Base-by-base conservation (phyloP, 1,140 invertebrate genomes). In the Lutraria rhynchaena region DNA sequence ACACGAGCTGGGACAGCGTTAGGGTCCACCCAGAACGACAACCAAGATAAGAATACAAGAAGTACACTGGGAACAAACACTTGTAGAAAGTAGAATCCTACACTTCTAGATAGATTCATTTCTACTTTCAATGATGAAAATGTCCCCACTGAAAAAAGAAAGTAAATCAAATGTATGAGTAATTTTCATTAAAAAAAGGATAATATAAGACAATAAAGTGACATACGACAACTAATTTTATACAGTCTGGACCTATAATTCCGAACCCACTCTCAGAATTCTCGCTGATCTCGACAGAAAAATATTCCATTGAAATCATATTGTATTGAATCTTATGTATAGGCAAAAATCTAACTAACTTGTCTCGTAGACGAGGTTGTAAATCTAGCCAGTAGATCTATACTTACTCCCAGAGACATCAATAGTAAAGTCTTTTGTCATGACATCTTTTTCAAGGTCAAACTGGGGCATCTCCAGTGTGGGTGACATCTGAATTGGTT, bases 1-100 rank as follows among this genome's bases (percentile, higher is more conserved):
- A 94, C 94, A 80, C 95, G 90, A 9, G 94, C 94, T 4, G 94
- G 93, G 5, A 94, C 93, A 81, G 94, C 94, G 49, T 94, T 93
- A 29, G 94, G 93, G 82, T 95, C 94, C 58, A 95, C 93, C 97
- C 97, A 99, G 92, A 99, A 99, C 0, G 97, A 98, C 0, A 99
- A 97, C 97, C 97, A 99, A 0, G 97, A 98, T 0, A 99, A 93
- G 0, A 98, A 96, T 0, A 99, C 98, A 77, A 98, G 97, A 53
- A 99, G 93, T 55, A 97, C 96, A 90, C 97, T 98, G 0, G 98
- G 98, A 35, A 98, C 94, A 92, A 98, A 98, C 3, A 98, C 96
- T 92, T 97, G 96, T 81, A 97, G 96, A 0, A 98, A 94, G 92
- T 98, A 98, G 90, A 98, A 98, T 46, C 97, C 97, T 1, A 85